Conservation (phyloP, 1,140 invertebrate species). For the Propsilocerus akamusi region DNA sequence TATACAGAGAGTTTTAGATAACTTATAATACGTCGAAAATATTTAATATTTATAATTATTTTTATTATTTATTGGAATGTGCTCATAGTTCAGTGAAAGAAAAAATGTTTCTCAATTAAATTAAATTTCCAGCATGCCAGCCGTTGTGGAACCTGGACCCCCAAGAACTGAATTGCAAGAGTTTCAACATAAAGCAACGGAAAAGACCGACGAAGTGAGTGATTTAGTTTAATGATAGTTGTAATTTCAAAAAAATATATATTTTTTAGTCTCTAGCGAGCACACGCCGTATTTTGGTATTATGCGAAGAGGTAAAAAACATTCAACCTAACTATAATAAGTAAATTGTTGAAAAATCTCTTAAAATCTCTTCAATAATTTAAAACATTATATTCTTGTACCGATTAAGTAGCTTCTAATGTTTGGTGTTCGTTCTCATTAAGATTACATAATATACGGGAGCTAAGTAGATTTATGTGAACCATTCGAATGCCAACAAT, state of each 20-base stretch:
- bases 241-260: conserved; percentile 8
- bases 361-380: too few species aligned
- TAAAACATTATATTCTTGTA: background rate
- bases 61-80: too few species aligned
- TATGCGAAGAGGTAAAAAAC: conserved; percentile 91
- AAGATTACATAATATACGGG: too few species aligned
- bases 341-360: too few species aligned
- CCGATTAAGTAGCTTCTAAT: background rate
- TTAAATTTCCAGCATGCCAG: conserved; percentile 32
- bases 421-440: background rate
- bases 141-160: conserved; percentile 31
- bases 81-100: background rate
- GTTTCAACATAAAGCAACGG: conserved; percentile 67
- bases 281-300: conserved; percentile 83
- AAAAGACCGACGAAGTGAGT: conserved; percentile 77
- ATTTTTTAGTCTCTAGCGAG: conserved; percentile 86
- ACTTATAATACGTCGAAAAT: too few species aligned
- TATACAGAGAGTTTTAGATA: too few species aligned
- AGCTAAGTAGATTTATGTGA: too few species aligned
- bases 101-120: background rate
- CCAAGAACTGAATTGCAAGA: conserved; percentile 77
- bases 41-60: too few species aligned
- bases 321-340: too few species aligned
- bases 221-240: background rate
- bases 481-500: too few species aligned